These are phyloP conservation scores for Ictalurus punctatus DNA, from an alignment of 2,113 vertebrate genomes.

Conservation along the genomic window DNA sequence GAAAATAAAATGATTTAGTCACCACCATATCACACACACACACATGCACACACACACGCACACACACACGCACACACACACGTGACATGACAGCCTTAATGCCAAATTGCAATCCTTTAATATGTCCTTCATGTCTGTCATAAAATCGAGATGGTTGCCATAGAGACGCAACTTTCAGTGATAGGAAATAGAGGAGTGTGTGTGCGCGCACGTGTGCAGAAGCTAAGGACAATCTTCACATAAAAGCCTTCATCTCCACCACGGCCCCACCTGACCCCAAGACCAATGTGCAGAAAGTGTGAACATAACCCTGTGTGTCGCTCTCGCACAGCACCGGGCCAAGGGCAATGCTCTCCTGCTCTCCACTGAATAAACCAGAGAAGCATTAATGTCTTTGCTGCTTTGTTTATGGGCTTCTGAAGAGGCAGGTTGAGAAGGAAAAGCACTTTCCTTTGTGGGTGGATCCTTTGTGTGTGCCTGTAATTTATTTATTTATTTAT, in stretches of 20 bases:
- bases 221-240: conserved; percentile 33
- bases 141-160: conserved; percentile 66
- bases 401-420: not conserved
- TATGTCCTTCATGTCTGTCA: conserved; percentile 66
- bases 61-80: conserved; percentile 22
- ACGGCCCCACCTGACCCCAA: conserved; percentile 27
- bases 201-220: not conserved
- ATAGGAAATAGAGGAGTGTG: conserved; percentile 21
- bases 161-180: conserved; percentile 68
- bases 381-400: conserved; percentile 7
- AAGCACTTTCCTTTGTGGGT: not conserved
- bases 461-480: not conserved
- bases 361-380: conserved; percentile 31
- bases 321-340: not conserved
- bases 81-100: conserved; percentile 37
- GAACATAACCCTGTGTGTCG: conserved; percentile 35
- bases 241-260: conserved; percentile 27
- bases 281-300: conserved; percentile 33
- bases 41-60: conserved; percentile 12
- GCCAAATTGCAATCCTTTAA: conserved; percentile 61
- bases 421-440: not conserved
- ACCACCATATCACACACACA: not conserved
- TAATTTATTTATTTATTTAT: not conserved
- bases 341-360: not conserved
- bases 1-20: not conserved